These are phyloP conservation scores for Uropsilus gracilis DNA, from an alignment of 2,113 vertebrate species.

Conservation along the genomic window DNA sequence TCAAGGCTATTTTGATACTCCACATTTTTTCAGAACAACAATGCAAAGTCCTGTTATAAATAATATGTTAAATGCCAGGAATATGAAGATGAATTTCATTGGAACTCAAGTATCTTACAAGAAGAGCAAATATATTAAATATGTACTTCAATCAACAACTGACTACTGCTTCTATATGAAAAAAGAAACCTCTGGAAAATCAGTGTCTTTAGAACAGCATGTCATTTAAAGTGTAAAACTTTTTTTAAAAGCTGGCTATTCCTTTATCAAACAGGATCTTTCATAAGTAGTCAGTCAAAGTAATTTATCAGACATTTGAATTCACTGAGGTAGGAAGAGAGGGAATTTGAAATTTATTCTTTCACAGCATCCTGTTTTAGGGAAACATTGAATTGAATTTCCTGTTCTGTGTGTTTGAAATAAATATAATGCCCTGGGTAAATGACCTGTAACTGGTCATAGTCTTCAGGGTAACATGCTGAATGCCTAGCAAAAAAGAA, in stretches of 20 bases:
- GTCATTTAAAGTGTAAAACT: neutral
- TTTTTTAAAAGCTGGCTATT: neutral
- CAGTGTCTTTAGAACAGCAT: neutral
- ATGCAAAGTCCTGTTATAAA: neutral
- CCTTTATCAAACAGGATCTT: neutral
- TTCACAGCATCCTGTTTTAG: neutral
- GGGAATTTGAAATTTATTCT: neutral
- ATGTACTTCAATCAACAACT: neutral
- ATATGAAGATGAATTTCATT: neutral
- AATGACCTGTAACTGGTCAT: neutral
- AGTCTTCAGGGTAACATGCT: neutral
- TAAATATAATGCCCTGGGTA: neutral
- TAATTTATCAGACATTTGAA: neutral
- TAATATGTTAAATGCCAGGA: neutral
- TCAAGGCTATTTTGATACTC: neutral
- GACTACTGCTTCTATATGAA: neutral
- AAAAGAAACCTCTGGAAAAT: neutral
- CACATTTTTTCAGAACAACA: neutral
- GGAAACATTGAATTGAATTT: neutral
- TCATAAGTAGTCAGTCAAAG: neutral
- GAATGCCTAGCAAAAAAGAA: neutral
- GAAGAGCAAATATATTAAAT: neutral
- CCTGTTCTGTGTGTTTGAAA: neutral
- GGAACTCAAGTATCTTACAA: neutral
- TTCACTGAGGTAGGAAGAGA: neutral